Evolutionary conservation across 1,140 invertebrate species (phyloP).

Genomic region (Trachymyrmex cornetzi): DNA sequence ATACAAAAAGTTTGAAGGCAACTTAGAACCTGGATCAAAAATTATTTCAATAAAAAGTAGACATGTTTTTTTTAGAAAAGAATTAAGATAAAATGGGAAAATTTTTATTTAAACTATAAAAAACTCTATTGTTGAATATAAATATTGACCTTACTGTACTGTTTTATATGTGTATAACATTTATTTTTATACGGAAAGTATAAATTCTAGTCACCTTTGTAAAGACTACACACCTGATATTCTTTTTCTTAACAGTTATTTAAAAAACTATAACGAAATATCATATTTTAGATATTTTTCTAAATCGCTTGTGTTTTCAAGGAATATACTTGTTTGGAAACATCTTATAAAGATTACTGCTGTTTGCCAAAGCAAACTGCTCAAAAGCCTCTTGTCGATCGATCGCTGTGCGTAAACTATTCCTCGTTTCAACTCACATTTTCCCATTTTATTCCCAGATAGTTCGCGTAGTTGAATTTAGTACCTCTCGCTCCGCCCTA

Average conservation of each 20-base stretch:
- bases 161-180: too few species aligned
- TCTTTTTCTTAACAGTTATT: neutral
- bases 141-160: too few species aligned
- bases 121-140: too few species aligned
- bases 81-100: too few species aligned
- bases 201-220: too few species aligned
- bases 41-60: too few species aligned
- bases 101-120: too few species aligned
- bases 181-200: too few species aligned
- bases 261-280: neutral
- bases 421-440: slow-evolving; percentile 8
- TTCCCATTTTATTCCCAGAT: slow-evolving; percentile 37
- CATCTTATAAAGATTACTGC: slow-evolving; percentile 23
- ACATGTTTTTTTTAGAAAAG: too few species aligned
- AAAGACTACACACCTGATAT: too few species aligned
- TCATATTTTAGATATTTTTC: neutral
- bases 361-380: slow-evolving; percentile 21
- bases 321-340: slow-evolving; percentile 10
- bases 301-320: neutral
- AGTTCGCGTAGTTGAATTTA: slow-evolving; percentile 46
- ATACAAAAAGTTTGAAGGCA: too few species aligned
- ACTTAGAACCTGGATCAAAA: too few species aligned
- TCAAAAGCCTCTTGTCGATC: slow-evolving; percentile 21
- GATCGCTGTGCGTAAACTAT: slow-evolving; percentile 33
- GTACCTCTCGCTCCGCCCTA: neutral